phyloP scores from a whole-genome alignment of 2,113 vertebrate species.

The Toxotes jaculatrix region DNA sequence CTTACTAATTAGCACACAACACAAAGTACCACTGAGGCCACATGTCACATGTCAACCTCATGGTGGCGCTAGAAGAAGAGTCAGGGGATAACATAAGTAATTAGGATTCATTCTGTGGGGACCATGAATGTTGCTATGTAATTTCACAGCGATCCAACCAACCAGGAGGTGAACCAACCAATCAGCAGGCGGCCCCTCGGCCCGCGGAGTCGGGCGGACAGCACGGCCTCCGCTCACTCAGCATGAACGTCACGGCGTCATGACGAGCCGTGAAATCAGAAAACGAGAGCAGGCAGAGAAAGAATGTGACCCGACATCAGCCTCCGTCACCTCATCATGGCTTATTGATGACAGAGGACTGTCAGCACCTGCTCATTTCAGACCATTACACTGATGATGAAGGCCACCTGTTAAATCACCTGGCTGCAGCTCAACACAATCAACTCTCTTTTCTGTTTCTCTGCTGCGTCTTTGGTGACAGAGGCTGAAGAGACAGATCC shows the following conservation, averaged over 20 bases:
- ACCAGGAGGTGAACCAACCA: background rate
- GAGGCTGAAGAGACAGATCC: conserved; percentile 35
- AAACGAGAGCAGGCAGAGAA: too few species aligned
- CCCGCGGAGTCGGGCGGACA: too few species aligned
- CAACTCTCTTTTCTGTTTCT: background rate
- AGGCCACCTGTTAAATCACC: conserved; percentile 33
- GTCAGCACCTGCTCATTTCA: conserved; percentile 66
- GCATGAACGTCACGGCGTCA: too few species aligned
- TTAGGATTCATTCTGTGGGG: background rate
- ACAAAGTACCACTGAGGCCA: too few species aligned
- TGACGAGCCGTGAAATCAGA: background rate
- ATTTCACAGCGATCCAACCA: too few species aligned
- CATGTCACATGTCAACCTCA: too few species aligned
- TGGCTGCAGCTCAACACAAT: background rate
- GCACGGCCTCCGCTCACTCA: too few species aligned
- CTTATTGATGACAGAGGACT: conserved; percentile 41
- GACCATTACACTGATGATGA: conserved; percentile 27
- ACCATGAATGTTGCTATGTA: background rate
- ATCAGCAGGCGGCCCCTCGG: too few species aligned
- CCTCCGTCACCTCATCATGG: conserved; percentile 28
- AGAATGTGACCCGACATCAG: background rate
- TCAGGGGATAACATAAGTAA: background rate
- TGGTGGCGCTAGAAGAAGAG: too few species aligned
- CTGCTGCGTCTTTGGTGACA: conserved; percentile 12
- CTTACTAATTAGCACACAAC: too few species aligned